phyloP scores from a whole-genome alignment of 2,797 vertebrate genomes.

The Heteromormyrus szaboi region DNA sequence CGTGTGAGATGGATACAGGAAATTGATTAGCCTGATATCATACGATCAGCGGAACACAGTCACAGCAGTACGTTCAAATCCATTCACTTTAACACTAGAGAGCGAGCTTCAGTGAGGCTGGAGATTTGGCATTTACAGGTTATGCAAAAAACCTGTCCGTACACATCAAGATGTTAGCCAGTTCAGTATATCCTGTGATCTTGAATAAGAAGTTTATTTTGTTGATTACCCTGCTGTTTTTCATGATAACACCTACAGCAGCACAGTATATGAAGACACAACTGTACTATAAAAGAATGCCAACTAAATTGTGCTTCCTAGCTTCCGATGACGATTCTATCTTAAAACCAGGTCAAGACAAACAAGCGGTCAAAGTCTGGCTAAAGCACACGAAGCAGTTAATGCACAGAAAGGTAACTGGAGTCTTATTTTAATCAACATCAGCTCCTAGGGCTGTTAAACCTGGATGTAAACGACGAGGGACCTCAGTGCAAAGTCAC shows the following conservation, averaged over 20 bases:
- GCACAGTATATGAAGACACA: neutral
- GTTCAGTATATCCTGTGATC: neutral
- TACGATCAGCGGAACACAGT: conserved; percentile 12
- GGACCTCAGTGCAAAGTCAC: neutral
- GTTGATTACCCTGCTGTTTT: neutral
- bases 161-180: neutral
- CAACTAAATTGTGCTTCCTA: neutral
- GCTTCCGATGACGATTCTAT: neutral
- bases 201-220: neutral
- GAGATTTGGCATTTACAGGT: neutral
- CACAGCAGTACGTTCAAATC: neutral
- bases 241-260: neutral
- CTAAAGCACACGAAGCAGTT: neutral
- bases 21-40: conserved; percentile 18
- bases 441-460: neutral
- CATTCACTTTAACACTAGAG: neutral
- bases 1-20: neutral
- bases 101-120: neutral
- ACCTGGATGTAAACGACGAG: neutral
- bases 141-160: neutral
- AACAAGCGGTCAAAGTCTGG: neutral
- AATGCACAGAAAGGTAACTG: neutral
- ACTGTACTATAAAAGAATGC: neutral
- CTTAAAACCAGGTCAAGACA: neutral
- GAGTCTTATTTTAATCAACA: neutral